phyloP scores from a whole-genome alignment of 2,797 vertebrate genomes.

The Xenentodon cancila region DNA sequence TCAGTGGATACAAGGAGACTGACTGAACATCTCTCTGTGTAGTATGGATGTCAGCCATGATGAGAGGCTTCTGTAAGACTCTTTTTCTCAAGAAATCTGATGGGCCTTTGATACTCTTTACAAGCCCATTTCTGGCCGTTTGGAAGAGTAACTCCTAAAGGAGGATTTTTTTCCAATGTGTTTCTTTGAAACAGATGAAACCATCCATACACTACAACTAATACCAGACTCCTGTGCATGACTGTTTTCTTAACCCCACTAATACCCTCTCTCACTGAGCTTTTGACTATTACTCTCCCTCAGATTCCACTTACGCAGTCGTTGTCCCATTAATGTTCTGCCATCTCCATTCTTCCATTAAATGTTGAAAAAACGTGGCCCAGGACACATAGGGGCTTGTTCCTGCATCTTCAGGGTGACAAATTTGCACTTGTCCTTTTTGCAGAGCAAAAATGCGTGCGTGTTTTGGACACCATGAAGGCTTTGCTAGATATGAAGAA shows the following conservation, averaged over 20 bases:
- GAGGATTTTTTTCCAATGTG: background rate
- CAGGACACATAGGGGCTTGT: too few species aligned
- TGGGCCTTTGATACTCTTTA: slow-evolving; percentile 16
- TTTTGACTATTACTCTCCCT: too few species aligned
- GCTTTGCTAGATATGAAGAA: too few species aligned
- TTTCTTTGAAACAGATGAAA: slow-evolving; percentile 1
- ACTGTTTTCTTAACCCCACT: background rate
- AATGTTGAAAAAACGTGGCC: too few species aligned
- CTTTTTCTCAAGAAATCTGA: too few species aligned
- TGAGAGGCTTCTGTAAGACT: slow-evolving; percentile 12
- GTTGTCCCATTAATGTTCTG: too few species aligned
- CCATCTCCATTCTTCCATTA: too few species aligned
- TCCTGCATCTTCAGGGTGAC: too few species aligned
- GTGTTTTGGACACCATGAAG: too few species aligned
- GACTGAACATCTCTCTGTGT: background rate
- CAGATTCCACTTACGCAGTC: too few species aligned
- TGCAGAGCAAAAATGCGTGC: too few species aligned
- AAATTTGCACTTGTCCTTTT: too few species aligned
- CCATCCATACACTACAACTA: background rate
- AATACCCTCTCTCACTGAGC: background rate
- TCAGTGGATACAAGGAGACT: slow-evolving; percentile 1
- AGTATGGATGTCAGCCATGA: slow-evolving; percentile 5
- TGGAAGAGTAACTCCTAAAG: slow-evolving; percentile 1
- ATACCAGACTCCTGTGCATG: background rate
- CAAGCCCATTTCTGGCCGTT: slow-evolving; percentile 3